Conservation (phyloP, 2,797 vertebrate genomes). For the Benthosema pterotum region DNA sequence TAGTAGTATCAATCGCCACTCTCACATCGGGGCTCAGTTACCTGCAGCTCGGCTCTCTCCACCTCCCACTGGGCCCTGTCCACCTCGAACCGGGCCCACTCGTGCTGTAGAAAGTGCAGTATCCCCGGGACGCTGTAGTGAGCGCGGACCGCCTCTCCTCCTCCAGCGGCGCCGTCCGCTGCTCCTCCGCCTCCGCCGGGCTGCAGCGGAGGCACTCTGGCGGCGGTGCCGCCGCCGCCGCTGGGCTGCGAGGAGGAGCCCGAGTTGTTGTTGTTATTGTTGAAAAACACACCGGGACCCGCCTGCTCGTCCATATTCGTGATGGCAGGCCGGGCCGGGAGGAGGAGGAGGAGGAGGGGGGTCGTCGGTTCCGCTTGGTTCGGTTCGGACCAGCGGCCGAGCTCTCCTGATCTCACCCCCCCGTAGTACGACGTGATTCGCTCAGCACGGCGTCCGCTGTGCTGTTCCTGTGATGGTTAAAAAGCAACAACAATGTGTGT, state of each 20-base stretch:
- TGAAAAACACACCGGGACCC: conserved; percentile 92
- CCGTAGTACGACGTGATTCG: too few species aligned
- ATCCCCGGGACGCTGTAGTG: conserved; percentile 94
- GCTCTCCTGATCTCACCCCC: too few species aligned
- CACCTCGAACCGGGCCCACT: conserved; percentile 96
- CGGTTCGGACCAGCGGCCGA: too few species aligned
- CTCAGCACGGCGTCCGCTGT: too few species aligned
- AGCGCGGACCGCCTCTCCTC: conserved; percentile 82
- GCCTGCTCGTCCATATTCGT: conserved; percentile 88
- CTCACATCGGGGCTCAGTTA: conserved; percentile 49
- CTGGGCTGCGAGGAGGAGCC: conserved; percentile 71
- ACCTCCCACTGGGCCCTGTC: conserved; percentile 93
- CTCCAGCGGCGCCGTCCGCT: too few species aligned
- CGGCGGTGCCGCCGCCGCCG: conserved; percentile 58
- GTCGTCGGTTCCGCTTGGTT: too few species aligned
- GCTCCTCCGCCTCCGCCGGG: too few species aligned
- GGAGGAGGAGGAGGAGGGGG: background rate
- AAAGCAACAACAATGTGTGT: too few species aligned
- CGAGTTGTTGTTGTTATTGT: conserved; percentile 83
- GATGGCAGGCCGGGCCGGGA: conserved; percentile 69
- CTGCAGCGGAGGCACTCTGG: too few species aligned
- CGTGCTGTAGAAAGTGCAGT: conserved; percentile 94
- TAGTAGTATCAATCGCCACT: too few species aligned
- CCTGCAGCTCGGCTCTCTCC: conserved; percentile 93
- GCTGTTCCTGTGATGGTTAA: too few species aligned